Percentiles rank a stretch among this genome's conserved stretches.
Evolutionary conservation across 2,113 vertebrate species (phyloP).

Genomic region (Microcebus ravelobensis): DNA sequence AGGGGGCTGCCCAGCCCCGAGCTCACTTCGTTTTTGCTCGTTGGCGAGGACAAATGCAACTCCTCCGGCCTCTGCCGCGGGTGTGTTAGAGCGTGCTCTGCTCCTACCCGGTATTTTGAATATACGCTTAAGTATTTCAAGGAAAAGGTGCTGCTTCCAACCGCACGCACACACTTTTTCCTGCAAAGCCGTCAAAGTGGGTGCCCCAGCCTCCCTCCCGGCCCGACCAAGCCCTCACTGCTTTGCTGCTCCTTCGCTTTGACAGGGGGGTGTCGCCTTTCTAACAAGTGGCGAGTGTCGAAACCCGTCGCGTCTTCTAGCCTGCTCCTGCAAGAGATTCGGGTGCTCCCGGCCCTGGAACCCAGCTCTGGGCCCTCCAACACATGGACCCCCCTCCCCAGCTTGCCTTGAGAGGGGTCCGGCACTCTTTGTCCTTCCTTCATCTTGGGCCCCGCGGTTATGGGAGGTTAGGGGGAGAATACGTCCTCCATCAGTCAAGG

Average conservation of each 20-base stretch:
- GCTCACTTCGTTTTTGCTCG: neutral
- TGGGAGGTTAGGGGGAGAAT: neutral
- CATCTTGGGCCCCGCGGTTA: neutral
- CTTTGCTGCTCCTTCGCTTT: neutral
- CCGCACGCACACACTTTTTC: neutral
- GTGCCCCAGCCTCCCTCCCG: neutral
- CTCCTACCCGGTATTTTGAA: neutral
- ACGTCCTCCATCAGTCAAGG: neutral
- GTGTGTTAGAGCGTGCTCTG: neutral
- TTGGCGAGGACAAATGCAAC: neutral
- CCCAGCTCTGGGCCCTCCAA: neutral
- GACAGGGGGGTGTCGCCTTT: neutral
- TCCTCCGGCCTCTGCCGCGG: neutral
- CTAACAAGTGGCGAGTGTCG: constrained; percentile 27
- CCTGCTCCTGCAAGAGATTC: neutral
- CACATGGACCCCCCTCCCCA: neutral
- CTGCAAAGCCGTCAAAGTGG: neutral
- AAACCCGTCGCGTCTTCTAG: neutral
- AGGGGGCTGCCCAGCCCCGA: neutral
- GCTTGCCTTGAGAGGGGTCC: neutral
- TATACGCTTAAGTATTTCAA: neutral
- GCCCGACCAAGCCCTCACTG: neutral
- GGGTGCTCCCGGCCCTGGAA: neutral
- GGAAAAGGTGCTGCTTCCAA: neutral
- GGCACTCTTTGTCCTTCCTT: neutral